Conservation (phyloP, 2,888 invertebrate genomes). For the Pristionchus maxplancki region DNA sequence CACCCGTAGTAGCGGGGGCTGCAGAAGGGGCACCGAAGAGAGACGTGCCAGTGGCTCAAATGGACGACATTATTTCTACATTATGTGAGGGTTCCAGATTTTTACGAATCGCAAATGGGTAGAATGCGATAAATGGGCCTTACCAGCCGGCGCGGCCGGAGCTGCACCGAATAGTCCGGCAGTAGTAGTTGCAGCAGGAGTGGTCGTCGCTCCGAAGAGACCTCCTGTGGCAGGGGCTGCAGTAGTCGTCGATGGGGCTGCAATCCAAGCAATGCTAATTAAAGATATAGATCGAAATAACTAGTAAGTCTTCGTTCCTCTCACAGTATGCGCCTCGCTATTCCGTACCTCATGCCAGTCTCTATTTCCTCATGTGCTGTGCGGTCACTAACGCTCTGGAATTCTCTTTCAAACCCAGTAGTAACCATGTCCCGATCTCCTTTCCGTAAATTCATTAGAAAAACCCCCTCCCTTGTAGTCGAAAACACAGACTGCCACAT, state of each 20-base stretch:
- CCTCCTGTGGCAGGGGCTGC: not conserved
- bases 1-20: not conserved
- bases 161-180: slow-evolving; percentile 6
- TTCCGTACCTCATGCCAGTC: too few species aligned
- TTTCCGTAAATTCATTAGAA: too few species aligned
- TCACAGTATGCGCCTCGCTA: too few species aligned
- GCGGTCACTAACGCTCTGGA: too few species aligned
- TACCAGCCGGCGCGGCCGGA: not conserved
- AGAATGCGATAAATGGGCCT: not conserved
- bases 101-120: too few species aligned
- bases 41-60: not conserved
- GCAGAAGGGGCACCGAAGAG: slow-evolving; percentile 47
- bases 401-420: too few species aligned
- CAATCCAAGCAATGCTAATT: not conserved
- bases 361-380: too few species aligned
- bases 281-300: not conserved
- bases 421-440: too few species aligned
- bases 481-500: too few species aligned
- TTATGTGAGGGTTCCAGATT: too few species aligned
- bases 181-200: not conserved
- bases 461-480: too few species aligned
- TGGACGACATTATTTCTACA: not conserved
- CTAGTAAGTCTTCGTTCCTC: too few species aligned
- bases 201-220: slow-evolving; percentile 25
- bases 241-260: not conserved